These are phyloP conservation scores for Lophotriccus pileatus DNA, from an alignment of 2,797 vertebrate species.

Conservation along the genomic window DNA sequence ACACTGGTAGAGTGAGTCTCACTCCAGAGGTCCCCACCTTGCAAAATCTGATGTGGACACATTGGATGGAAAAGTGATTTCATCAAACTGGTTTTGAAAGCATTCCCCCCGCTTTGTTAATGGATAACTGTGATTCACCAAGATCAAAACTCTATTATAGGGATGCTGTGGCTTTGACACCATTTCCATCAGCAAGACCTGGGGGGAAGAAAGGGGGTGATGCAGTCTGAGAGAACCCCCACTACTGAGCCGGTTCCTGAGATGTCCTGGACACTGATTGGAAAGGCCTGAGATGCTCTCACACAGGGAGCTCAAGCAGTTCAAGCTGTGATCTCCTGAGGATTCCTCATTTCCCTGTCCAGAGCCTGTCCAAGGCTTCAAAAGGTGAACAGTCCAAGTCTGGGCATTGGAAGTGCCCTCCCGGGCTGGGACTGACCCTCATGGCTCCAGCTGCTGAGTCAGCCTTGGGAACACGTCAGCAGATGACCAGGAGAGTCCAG, in stretches of 20 bases:
- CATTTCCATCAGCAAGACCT: not conserved
- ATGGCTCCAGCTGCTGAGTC: not conserved
- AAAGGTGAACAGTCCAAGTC: not conserved
- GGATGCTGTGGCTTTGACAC: not conserved
- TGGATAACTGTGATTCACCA: not conserved
- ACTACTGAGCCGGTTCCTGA: not conserved
- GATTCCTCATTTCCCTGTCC: not conserved
- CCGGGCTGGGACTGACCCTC: not conserved
- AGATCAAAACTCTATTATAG: not conserved
- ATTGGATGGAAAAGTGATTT: not conserved
- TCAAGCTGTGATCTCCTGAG: not conserved
- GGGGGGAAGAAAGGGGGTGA: not conserved
- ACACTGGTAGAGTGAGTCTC: not conserved
- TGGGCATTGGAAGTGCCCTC: not conserved
- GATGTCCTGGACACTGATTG: not conserved
- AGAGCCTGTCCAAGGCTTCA: not conserved
- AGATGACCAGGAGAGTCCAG: not conserved
- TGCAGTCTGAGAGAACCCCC: not conserved
- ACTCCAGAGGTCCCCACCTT: not conserved
- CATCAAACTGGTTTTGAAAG: not conserved
- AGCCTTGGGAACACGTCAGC: not conserved
- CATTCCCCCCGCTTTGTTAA: not conserved
- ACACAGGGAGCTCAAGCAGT: not conserved
- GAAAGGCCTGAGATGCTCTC: not conserved
- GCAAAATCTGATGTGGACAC: not conserved